Evolutionary conservation across 2,797 vertebrate species (phyloP), one percentile per base, ranked within the genome.

Genomic region (Gallinago nigripennis): DNA sequence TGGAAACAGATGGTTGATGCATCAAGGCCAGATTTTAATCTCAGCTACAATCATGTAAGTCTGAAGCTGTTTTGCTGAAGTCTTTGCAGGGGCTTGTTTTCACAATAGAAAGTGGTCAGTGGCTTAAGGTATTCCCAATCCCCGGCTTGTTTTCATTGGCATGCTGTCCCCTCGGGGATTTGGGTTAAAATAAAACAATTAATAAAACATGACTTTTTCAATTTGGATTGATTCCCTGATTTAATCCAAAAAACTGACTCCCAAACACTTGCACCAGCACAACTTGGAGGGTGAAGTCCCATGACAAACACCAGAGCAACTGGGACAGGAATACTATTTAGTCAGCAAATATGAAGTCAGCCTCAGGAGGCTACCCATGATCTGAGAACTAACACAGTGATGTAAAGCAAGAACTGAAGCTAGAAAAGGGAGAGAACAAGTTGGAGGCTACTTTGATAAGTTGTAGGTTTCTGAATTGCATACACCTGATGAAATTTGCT

Each of bases 21-120:
- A 93, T n/a, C 87, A 91, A 92, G 85, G 87, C 82, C 89, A 94
- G 82, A 94, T 91, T 96, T 93, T 88, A 93, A 95, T 92, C 92
- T 97, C 95, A 88, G 82, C 73, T 96, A 85, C 76, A 95, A 70
- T 79, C 91, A 60, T 63, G 73, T 89, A 95, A 89, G 4, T 91
- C 72, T 90, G 88, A 93, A 94, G 66, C 66, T 91, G 82, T 90
- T 94, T 94, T 91, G 76, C 77, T 90, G 58, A 92, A 96, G 66
- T 66, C 69, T 95, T 96, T 92, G 85, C 80, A 93, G 73, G 80
- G 77, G 6, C 73, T 92, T 88, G 43, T 91, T 93, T 95, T 90
- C 86, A 95, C 96, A 96, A 97, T 96, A 97, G 96, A 97, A 96
- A 95, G 95, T 95, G 82, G 93, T 79, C 90, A 93, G 90, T 93